Conservation (phyloP, 2,797 vertebrate species). For the Clarias fuscus region DNA sequence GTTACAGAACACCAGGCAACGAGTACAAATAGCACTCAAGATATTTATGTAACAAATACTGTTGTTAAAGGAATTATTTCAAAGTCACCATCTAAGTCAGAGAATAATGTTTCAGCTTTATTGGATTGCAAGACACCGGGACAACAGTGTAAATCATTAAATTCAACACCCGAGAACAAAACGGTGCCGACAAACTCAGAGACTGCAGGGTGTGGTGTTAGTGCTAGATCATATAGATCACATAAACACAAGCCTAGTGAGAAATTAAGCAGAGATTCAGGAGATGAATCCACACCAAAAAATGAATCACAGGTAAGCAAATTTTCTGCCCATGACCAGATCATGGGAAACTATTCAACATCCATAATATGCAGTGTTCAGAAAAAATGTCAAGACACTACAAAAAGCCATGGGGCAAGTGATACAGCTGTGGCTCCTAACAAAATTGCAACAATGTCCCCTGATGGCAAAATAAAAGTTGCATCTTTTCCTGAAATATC, state of each 20-base stretch:
- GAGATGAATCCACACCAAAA: background rate
- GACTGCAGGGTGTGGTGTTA: background rate
- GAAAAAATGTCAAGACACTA: constrained; percentile 18
- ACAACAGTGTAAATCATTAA: constrained; percentile 25
- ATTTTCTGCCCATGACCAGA: background rate
- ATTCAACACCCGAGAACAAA: background rate
- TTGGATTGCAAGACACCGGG: background rate
- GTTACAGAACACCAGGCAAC: constrained; percentile 33
- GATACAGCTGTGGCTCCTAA: background rate
- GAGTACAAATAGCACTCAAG: constrained; percentile 21
- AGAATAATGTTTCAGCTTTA: constrained; percentile 6
- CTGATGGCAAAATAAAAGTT: background rate
- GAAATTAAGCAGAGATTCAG: background rate
- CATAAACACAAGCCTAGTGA: constrained; percentile 17
- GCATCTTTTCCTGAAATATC: constrained; percentile 11
- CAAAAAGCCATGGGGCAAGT: background rate
- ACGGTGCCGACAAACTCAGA: background rate
- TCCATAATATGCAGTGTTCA: constrained; percentile 4
- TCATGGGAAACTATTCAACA: background rate
- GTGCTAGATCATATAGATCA: background rate
- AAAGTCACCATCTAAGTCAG: constrained; percentile 29
- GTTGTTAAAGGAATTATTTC: constrained; percentile 30
- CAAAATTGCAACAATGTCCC: constrained; percentile 21
- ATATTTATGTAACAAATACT: background rate
- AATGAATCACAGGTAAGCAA: background rate